Base-by-base conservation (phyloP, 2,797 vertebrate genomes). In the Threskiornis aethiopicus region DNA sequence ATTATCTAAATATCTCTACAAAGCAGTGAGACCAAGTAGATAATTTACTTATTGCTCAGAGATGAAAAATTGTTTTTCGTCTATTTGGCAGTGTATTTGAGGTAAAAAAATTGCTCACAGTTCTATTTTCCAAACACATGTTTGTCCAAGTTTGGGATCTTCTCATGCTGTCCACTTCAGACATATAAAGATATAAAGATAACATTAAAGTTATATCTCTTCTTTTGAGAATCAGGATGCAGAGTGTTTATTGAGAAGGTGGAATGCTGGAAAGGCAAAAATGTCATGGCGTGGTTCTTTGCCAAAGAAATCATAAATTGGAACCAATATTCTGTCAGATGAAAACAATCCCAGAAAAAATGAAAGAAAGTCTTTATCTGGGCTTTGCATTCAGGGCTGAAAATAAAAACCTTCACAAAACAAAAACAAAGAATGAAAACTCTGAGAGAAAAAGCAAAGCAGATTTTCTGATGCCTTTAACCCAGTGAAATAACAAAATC, bases 401-500 rank as follows among this genome's bases (percentile, higher is more conserved):
- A 94, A 84, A 93, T 41, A 94, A 91, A 95, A 93, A 72, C 17
- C 8, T 88, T 94, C 31, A 37, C 1, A 5, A 91, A 90, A 47
- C 13, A 75, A 87, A 93, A 90, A 81, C 37, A 86, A 76, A 78
- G 52, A 78, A 72, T 16, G 28, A 84, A 90, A 81, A 93, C 41
- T 61, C 44, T n/a, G n/a, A 67, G 46, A 76, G 33, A 89, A 72
- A 89, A 29, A 79, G 51, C 83, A 89, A 91, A 90, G n/a, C 26
- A 83, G n/a, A 81, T 87, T 84, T 94, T 83, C 61, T 87, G 46
- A 55, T 67, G 44, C 24, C 52, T 94, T 88, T 89, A 94, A 85
- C 57, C 35, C 20, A 71, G 37, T 15, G 39, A 95, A 90, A 64
- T 59, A 87, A 81, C 26, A 72, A 90, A 89, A 93, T 55, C 37